Evolutionary conservation across 1,140 invertebrate genomes (phyloP).

Genomic region (Drosophila willistoni): DNA sequence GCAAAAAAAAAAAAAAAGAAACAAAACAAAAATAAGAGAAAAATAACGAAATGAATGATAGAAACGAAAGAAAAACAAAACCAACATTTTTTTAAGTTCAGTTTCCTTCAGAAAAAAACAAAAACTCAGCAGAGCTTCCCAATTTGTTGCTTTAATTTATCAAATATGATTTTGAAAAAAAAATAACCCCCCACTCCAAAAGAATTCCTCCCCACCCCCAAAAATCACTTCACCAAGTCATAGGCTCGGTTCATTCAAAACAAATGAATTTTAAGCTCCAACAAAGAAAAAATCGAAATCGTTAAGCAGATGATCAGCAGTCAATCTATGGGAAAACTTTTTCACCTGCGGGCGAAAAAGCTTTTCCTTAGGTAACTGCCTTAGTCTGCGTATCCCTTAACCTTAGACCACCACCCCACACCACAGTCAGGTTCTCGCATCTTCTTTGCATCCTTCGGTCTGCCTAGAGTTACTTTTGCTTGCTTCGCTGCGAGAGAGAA

Average conservation of each 20-base stretch:
- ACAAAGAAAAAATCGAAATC: background rate
- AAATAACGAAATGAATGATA: constrained; percentile 24
- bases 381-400: background rate
- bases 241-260: constrained; percentile 8
- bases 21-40: constrained; percentile 15
- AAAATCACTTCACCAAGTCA: constrained; percentile 2
- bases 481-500: constrained; percentile 39
- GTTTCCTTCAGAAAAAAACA: constrained; percentile 35
- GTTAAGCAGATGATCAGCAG: constrained; percentile 35
- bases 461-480: constrained; percentile 8
- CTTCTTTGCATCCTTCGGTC: constrained; percentile 13
- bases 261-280: background rate
- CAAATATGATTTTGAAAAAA: constrained; percentile 31
- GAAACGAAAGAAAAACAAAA: constrained; percentile 37
- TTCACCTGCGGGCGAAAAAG: constrained; percentile 11
- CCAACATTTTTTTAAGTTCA: constrained; percentile 48
- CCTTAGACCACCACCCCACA: no score
- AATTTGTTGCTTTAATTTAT: constrained; percentile 16
- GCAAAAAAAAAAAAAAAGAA: constrained; percentile 40
- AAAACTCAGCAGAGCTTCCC: constrained; percentile 32
- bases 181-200: background rate
- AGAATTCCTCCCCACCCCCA: background rate
- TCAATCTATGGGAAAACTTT: constrained; percentile 30
- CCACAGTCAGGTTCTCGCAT: background rate
- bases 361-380: constrained; percentile 34